Evolutionary conservation across 2,113 vertebrate genomes (phyloP), one percentile per base, ranked within the genome.

Genomic region (Bujurquina vittata): DNA sequence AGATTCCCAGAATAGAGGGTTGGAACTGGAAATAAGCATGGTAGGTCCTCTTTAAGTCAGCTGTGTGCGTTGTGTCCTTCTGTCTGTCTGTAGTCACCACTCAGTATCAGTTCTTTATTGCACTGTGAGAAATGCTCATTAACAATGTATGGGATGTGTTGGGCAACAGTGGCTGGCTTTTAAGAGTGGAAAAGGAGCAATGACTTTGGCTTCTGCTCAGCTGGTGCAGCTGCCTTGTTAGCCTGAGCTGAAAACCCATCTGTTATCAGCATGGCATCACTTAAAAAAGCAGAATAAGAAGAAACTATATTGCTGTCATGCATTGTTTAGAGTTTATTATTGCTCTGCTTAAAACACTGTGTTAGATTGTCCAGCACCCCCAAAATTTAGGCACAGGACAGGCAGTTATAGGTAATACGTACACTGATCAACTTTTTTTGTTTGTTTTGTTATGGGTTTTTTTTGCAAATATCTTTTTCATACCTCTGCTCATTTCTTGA

Each of bases 41-140:
- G 26, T 72, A 31, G 43, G 43, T 52, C 65, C 0, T 43, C 65
- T 72, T 72, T 72, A 18, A 72, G 23, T 72, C 23, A 31, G 43
- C 23, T 52, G 43, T 43, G 7, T 69, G 43, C 4, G 17, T 43
- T 12, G 23, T 69, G 23, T 17, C 43, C n/a, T n/a, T 3, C 26
- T 31, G 49, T 72, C 43, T 72, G 65, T 72, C 65, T 52, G 17
- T 31, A 72, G 43, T 72, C 43, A 49, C 65, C 43, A 72, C 43
- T 52, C 43, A 31, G 46, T 46, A 72, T 72, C 65, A 72, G 65
- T 17, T 72, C 10, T 72, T 72, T 72, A 52, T 23, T 72, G 65
- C 65, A 52, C 43, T 72, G 43, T 31, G 26, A 72, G 43, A 52
- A 72, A 72, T 52, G 43, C 67, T 72, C 17, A 72, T 72, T 72